phyloP scores from a whole-genome alignment of 2,888 invertebrate species.

The Cactoblastis cactorum region DNA sequence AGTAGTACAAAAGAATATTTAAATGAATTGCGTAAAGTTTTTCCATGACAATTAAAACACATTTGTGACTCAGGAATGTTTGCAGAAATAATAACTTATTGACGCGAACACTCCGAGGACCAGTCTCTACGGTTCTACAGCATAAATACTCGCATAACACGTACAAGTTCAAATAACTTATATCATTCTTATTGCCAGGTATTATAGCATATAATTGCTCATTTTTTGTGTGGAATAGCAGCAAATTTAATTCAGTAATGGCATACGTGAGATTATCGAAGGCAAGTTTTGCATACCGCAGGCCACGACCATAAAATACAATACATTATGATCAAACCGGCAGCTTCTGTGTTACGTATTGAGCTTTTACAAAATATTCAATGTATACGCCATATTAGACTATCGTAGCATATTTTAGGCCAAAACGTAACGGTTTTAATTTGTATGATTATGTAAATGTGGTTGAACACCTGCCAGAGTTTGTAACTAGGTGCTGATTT shows the following conservation, averaged over 20 bases:
- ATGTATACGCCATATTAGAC: constrained; percentile 43
- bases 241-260: constrained; percentile 48
- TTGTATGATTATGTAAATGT: constrained; percentile 28
- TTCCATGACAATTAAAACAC: constrained; percentile 44
- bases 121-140: constrained; percentile 42
- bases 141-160: constrained; percentile 31
- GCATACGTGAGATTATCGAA: constrained; percentile 61
- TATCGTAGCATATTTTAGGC: constrained; percentile 22
- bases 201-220: constrained; percentile 31
- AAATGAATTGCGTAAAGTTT: not conserved
- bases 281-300: constrained; percentile 70
- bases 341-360: constrained; percentile 69
- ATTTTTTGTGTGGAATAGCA: constrained; percentile 23
- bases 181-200: constrained; percentile 18
- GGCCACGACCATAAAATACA: constrained; percentile 68
- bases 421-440: constrained; percentile 37
- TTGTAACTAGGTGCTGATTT: not conserved
- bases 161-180: not conserved
- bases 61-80: constrained; percentile 58
- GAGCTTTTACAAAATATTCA: constrained; percentile 50
- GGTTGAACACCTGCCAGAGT: constrained; percentile 11
- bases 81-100: constrained; percentile 60
- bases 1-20: too few species aligned
- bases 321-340: constrained; percentile 61
- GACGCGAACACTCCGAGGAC: constrained; percentile 45